Evolutionary conservation across 2,797 vertebrate species (phyloP).

Genomic region (Peromyscus melanophrys): DNA sequence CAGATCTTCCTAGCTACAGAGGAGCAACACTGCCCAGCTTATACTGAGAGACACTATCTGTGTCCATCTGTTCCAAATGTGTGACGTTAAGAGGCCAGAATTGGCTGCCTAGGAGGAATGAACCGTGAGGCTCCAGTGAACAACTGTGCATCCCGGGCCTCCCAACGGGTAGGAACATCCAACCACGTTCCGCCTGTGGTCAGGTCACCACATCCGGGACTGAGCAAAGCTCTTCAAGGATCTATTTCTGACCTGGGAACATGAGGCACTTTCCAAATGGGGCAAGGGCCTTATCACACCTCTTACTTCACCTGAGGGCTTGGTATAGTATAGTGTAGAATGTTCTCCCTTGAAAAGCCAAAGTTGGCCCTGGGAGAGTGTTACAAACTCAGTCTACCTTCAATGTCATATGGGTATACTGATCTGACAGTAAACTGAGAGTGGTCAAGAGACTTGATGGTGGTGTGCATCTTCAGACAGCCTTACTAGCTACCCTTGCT

Average conservation of each 20-base stretch:
- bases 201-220: background rate
- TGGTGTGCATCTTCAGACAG: accelerated
- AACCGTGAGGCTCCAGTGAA: accelerated
- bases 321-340: background rate
- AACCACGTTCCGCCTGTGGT: background rate
- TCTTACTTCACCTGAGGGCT: background rate
- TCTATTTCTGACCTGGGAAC: constrained; percentile 61
- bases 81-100: background rate
- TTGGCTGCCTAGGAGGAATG: background rate
- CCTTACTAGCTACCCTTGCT: accelerated
- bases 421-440: background rate
- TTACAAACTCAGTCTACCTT: background rate
- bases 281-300: background rate
- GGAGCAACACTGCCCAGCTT: background rate
- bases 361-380: background rate
- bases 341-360: background rate
- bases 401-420: background rate
- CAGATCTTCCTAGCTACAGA: background rate
- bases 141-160: background rate
- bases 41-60: too few relatives aligned
- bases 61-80: background rate
- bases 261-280: constrained; percentile 9
- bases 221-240: background rate
- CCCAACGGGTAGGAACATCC: background rate
- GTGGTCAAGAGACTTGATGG: accelerated